Percentiles rank a stretch among this genome's conserved stretches.
Conservation (phyloP, 2,888 invertebrate genomes). For the Sycophila texana region DNA sequence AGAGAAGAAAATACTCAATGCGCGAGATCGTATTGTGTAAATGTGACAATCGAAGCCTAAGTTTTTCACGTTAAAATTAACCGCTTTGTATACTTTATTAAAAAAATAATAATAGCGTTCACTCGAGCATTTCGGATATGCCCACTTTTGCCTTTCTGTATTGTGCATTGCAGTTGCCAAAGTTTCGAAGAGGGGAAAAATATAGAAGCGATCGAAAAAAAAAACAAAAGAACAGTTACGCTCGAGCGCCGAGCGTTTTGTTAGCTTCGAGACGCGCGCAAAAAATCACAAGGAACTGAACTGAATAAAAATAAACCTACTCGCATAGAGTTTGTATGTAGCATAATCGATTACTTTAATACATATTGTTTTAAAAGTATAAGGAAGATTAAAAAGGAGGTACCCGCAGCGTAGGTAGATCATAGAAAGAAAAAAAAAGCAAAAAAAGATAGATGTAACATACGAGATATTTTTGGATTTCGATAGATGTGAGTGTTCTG, state of each 20-base stretch:
- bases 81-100: slow-evolving; percentile 4
- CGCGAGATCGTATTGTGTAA: slow-evolving; percentile 18
- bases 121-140: slow-evolving; percentile 12
- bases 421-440: slow-evolving; percentile 14
- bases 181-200: slow-evolving; percentile 39
- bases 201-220: slow-evolving; percentile 18
- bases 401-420: slow-evolving; percentile 20
- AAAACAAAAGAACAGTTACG: no score
- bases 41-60: slow-evolving; percentile 47
- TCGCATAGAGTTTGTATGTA: slow-evolving; percentile 39
- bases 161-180: slow-evolving; percentile 52
- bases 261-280: slow-evolving; percentile 16
- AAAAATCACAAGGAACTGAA: slow-evolving; percentile 41
- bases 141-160: slow-evolving; percentile 44
- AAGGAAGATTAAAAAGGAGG: slow-evolving; percentile 21
- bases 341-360: slow-evolving; percentile 43
- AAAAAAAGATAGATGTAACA: slow-evolving; percentile 42
- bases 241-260: neutral
- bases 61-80: slow-evolving; percentile 24
- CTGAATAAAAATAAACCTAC: slow-evolving; percentile 46
- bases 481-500: slow-evolving; percentile 51
- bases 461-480: slow-evolving; percentile 55
- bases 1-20: slow-evolving; percentile 15
- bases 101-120: slow-evolving; percentile 2
- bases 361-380: slow-evolving; percentile 44